A percentile compares a stretch with the other conserved stretches of the same genome.
Evolutionary conservation across 92 coral and sea anemone species (phyloP).

Genomic region (Heliopora coerulea): DNA sequence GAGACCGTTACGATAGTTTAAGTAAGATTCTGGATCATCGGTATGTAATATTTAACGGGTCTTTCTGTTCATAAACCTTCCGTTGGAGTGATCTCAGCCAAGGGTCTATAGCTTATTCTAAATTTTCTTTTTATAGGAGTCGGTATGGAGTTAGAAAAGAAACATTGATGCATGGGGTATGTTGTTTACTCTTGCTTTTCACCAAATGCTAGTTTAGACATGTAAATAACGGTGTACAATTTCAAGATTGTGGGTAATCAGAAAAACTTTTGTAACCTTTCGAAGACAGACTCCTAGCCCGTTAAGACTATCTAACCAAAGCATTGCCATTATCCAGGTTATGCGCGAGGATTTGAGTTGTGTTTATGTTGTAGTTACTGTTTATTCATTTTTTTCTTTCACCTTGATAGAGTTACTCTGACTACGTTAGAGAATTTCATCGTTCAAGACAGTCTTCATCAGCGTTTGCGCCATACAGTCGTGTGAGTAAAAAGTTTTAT

Average conservation of each 20-base stretch:
- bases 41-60: neutral
- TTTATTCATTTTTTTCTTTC: neutral
- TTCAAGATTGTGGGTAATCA: too few species aligned
- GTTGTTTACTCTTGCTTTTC: conserved; percentile 17
- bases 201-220: neutral
- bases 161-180: conserved; percentile 90
- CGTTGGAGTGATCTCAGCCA: neutral
- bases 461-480: conserved; percentile 47
- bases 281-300: too few species aligned
- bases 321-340: too few species aligned
- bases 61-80: neutral
- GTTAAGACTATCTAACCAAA: too few species aligned
- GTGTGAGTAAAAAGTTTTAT: conserved; percentile 50
- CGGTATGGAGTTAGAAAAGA: conserved; percentile 95
- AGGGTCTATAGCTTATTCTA: too few species aligned
- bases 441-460: conserved; percentile 90
- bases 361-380: too few species aligned
- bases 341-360: too few species aligned
- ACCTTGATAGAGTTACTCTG: conserved; percentile 78
- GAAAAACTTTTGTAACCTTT: too few species aligned
- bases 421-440: conserved; percentile 89
- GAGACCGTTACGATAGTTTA: conserved; percentile 37
- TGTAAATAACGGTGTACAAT: too few species aligned
- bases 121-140: conserved; percentile 50
- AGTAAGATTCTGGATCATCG: conserved; percentile 29